phyloP scores from a whole-genome alignment of 2,888 invertebrate genomes.

The Gisinianus flammeolus region DNA sequence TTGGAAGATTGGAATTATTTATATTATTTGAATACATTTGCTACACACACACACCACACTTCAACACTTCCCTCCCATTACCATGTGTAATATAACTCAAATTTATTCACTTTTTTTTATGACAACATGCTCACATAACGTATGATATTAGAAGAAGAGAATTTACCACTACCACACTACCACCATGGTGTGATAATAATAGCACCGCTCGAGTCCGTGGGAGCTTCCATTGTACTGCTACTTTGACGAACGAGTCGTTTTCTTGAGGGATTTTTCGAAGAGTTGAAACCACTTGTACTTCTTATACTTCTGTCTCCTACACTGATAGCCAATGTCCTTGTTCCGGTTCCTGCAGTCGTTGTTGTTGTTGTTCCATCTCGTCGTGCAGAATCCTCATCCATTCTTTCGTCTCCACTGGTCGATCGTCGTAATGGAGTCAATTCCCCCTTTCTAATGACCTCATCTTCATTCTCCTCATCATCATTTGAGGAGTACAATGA shows the following conservation, averaged over 20 bases:
- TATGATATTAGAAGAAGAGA: not conserved
- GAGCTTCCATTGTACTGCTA: slow-evolving; percentile 84
- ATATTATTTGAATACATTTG: too few species aligned
- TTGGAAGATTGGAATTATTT: too few species aligned
- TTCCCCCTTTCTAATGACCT: not conserved
- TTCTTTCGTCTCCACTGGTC: not conserved
- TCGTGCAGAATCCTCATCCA: not conserved
- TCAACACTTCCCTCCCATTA: too few species aligned
- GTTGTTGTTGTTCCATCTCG: not conserved
- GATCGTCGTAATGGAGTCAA: slow-evolving; percentile 7
- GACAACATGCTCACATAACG: not conserved
- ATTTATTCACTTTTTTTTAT: not conserved
- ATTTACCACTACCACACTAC: slow-evolving; percentile 61
- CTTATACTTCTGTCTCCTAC: not conserved
- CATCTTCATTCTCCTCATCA: not conserved
- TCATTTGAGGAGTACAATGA: too few species aligned
- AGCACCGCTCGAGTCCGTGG: slow-evolving; percentile 76
- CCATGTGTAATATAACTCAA: not conserved
- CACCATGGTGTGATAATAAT: slow-evolving; percentile 90
- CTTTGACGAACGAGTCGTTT: slow-evolving; percentile 73
- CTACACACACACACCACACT: too few species aligned
- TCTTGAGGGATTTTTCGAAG: slow-evolving; percentile 10
- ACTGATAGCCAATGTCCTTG: not conserved
- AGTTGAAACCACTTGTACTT: not conserved
- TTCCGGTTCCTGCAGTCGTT: not conserved